A percentile compares a stretch with the other conserved stretches of the same genome.
phyloP scores from a whole-genome alignment of 2,113 vertebrate genomes.

The Raja brachyura region DNA sequence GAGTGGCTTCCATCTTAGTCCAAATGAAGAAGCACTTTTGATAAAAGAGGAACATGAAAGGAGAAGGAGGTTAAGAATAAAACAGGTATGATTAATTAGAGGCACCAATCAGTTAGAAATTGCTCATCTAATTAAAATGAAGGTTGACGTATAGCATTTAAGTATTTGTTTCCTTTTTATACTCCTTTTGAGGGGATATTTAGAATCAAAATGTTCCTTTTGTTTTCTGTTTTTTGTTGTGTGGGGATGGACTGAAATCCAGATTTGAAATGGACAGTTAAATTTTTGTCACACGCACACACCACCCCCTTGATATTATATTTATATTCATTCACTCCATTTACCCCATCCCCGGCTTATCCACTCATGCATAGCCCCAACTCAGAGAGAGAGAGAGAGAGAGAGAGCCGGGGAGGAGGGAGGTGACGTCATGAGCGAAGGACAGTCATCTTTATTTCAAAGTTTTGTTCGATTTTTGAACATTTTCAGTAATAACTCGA shows the following conservation, averaged over 20 bases:
- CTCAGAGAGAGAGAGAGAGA: too few relatives aligned
- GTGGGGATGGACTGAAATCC: neutral
- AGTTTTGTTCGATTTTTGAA: too few relatives aligned
- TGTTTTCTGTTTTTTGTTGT: neutral
- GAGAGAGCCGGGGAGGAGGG: too few relatives aligned
- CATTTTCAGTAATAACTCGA: too few relatives aligned
- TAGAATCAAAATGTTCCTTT: neutral
- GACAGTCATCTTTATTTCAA: too few relatives aligned
- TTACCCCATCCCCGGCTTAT: too few relatives aligned
- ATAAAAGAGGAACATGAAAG: slow-evolving; percentile 79
- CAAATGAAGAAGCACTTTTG: slow-evolving; percentile 81
- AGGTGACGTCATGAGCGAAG: too few relatives aligned
- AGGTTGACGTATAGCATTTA: neutral
- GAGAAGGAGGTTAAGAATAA: slow-evolving; percentile 76
- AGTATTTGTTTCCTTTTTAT: neutral
- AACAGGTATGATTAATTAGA: slow-evolving; percentile 65
- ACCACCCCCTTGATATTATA: too few relatives aligned
- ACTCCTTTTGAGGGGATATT: neutral
- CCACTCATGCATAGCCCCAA: too few relatives aligned
- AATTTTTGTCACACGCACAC: too few relatives aligned
- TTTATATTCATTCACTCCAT: too few relatives aligned
- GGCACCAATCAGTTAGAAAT: neutral
- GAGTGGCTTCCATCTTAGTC: slow-evolving; percentile 66
- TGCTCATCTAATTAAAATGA: neutral
- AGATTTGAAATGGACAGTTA: neutral